Percentiles rank a stretch among this genome's conserved stretches.
Conservation (phyloP, 2,113 vertebrate species). For the Bubo scandiacus region DNA sequence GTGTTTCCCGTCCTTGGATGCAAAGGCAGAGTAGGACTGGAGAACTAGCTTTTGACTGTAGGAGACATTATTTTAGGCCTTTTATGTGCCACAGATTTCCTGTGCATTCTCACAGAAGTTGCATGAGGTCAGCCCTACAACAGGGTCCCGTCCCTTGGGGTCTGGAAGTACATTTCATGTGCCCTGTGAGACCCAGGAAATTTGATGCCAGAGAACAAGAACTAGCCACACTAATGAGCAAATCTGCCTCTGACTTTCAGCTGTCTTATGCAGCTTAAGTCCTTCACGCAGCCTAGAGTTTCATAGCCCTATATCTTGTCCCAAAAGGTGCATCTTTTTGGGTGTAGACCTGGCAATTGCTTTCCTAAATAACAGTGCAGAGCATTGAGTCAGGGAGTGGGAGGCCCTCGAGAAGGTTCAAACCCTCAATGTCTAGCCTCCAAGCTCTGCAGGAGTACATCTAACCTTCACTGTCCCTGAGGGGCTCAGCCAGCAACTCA, state of each 20-base stretch:
- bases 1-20: neutral
- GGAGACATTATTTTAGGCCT: neutral
- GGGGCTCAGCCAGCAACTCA: neutral
- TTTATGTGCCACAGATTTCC: neutral
- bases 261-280: neutral
- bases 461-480: neutral
- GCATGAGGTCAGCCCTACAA: neutral
- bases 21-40: neutral
- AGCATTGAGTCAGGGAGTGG: neutral
- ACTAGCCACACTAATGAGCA: neutral
- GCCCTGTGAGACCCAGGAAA: neutral
- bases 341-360: neutral
- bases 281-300: neutral
- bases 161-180: neutral
- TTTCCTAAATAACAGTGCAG: neutral
- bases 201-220: neutral
- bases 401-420: neutral
- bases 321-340: neutral
- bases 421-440: neutral
- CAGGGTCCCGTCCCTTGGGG: neutral
- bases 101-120: neutral
- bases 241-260: neutral
- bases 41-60: neutral
- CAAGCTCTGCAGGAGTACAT: neutral
- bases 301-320: neutral